phyloP scores from a whole-genome alignment of 1,140 invertebrate genomes.

The Coptotermes formosanus region DNA sequence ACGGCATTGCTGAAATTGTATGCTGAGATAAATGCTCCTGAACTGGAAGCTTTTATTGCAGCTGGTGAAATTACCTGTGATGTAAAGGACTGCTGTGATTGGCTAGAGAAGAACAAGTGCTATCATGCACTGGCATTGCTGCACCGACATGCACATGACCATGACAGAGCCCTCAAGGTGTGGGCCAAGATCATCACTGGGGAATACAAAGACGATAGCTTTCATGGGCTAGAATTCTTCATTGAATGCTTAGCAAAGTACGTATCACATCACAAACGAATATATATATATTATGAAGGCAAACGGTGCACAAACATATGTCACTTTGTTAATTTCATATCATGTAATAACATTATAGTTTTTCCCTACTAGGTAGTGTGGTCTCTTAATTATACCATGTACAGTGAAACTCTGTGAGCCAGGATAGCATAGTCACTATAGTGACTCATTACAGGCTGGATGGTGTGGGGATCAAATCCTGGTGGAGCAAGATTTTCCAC shows the following conservation, averaged over 20 bases:
- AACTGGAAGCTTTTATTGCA: slow-evolving; percentile 30
- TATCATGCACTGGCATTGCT: slow-evolving; percentile 32
- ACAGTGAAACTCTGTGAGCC: no score
- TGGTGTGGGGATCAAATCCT: no score
- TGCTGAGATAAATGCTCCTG: slow-evolving; percentile 27
- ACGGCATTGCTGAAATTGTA: slow-evolving; percentile 33
- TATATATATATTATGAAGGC: not conserved
- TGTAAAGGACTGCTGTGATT: slow-evolving; percentile 24
- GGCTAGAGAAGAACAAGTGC: slow-evolving; percentile 27
- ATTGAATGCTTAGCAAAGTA: slow-evolving; percentile 31
- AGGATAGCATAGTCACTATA: no score
- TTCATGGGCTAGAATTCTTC: slow-evolving; percentile 32
- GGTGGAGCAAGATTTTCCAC: no score
- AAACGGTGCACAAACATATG: not conserved
- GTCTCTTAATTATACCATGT: no score
- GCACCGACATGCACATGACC: slow-evolving; percentile 21
- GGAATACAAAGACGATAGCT: slow-evolving; percentile 33
- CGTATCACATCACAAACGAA: not conserved
- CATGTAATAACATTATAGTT: no score
- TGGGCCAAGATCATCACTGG: slow-evolving; percentile 29
- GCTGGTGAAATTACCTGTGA: slow-evolving; percentile 33
- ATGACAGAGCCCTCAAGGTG: slow-evolving; percentile 26
- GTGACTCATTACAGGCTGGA: no score
- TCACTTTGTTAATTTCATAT: not conserved
- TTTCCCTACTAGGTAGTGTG: no score